phyloP scores from a whole-genome alignment of 1,140 invertebrate species.

The Aphelenchoides besseyi region DNA sequence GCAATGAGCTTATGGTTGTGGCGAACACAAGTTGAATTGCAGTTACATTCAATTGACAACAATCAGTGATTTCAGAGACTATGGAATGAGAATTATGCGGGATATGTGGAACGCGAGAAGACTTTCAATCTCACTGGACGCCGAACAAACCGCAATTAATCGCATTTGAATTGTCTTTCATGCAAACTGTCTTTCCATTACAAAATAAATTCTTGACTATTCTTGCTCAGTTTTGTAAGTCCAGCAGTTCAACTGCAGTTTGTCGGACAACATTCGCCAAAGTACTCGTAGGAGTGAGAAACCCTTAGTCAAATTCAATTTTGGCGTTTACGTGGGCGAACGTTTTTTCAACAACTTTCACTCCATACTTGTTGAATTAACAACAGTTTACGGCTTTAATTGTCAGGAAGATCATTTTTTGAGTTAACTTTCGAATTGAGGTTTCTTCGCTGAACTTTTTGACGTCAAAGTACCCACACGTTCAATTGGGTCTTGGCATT shows the following conservation, averaged over 20 bases:
- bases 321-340: not conserved
- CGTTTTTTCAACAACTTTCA: too few species aligned
- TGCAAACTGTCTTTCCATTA: not conserved
- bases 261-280: not conserved
- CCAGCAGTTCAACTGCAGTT: not conserved
- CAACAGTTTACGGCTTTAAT: too few species aligned
- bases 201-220: not conserved
- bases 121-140: constrained; percentile 18
- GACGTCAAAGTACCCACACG: too few species aligned
- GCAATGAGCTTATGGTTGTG: constrained; percentile 56
- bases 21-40: constrained; percentile 47
- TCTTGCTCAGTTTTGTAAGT: not conserved
- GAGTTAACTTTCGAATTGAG: too few species aligned
- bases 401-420: too few species aligned
- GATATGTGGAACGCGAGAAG: constrained; percentile 49
- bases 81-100: constrained; percentile 54
- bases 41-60: not conserved
- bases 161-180: not conserved
- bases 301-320: not conserved
- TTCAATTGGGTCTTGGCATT: too few species aligned
- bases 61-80: constrained; percentile 36
- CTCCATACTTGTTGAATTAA: too few species aligned
- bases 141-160: not conserved
- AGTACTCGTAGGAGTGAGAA: not conserved
- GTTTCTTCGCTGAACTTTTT: too few species aligned